Percentiles rank a stretch among this genome's conserved stretches.
Conservation (phyloP, 2,113 vertebrate species). For the Galemys pyrenaicus region DNA sequence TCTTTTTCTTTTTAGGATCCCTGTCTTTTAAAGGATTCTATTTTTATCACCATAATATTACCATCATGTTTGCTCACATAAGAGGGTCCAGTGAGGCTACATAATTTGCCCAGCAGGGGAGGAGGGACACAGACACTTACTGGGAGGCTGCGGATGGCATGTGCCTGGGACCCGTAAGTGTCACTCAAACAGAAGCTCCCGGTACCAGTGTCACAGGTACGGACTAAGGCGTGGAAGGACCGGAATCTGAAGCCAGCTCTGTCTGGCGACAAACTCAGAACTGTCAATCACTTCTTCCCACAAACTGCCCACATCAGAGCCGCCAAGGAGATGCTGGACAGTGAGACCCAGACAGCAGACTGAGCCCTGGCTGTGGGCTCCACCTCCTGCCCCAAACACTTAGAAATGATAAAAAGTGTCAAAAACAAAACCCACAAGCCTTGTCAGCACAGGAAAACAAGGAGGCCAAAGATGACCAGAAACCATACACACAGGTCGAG, state of each 20-base stretch:
- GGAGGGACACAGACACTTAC: background rate
- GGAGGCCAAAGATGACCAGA: background rate
- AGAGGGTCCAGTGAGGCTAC: background rate
- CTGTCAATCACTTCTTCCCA: background rate
- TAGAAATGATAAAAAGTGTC: background rate
- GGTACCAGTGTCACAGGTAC: background rate
- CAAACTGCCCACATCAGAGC: background rate
- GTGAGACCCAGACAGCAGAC: background rate
- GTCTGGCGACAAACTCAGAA: background rate
- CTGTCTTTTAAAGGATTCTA: background rate
- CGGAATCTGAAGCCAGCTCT: background rate
- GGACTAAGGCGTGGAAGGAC: background rate
- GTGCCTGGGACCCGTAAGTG: fast-evolving
- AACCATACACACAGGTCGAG: fast-evolving
- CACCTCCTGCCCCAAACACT: background rate
- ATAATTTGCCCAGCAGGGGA: background rate
- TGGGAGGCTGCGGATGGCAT: background rate
- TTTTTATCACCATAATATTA: background rate
- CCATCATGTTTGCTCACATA: background rate
- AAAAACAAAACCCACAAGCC: background rate
- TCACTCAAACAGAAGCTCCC: background rate
- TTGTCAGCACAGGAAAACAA: background rate
- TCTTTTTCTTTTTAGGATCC: no score
- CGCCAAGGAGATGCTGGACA: background rate
- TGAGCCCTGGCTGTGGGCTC: background rate